These are phyloP conservation scores for Lasioglossum baleicum DNA, from an alignment of 1,140 invertebrate species.

Conservation along the genomic window DNA sequence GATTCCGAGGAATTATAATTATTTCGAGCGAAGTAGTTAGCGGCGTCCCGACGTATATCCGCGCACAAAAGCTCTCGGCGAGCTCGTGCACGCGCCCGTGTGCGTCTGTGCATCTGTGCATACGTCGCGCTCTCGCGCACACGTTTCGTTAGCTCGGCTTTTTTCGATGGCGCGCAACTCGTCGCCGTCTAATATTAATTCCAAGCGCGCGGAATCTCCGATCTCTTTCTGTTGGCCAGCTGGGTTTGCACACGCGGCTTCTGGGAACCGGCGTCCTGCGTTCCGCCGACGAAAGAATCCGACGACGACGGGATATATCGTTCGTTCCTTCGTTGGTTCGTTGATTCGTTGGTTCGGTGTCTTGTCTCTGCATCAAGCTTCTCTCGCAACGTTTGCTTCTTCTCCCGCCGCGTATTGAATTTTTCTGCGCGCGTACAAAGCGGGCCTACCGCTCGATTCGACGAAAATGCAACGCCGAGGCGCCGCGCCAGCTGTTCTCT, in stretches of 20 bases:
- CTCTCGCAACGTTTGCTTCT: constrained; percentile 66
- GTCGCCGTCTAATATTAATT: constrained; percentile 57
- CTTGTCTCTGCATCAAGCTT: not conserved
- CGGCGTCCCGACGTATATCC: constrained; percentile 10
- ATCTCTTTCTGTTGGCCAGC: constrained; percentile 50
- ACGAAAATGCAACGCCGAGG: constrained; percentile 73
- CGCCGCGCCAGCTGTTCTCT: constrained; percentile 38
- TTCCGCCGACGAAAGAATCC: constrained; percentile 24
- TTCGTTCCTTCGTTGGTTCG: not conserved
- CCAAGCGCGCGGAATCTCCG: constrained; percentile 57
- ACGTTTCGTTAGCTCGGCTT: constrained; percentile 9
- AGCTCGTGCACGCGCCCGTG: too few species aligned
- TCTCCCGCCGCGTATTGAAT: constrained; percentile 73
- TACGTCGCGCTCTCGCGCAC: constrained; percentile 16
- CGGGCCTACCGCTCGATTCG: constrained; percentile 74
- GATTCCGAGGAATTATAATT: too few species aligned
- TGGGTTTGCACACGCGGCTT: constrained; percentile 55
- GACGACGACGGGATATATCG: constrained; percentile 70
- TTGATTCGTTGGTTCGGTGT: not conserved
- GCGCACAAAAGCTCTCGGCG: constrained; percentile 35
- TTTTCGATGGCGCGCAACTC: constrained; percentile 35
- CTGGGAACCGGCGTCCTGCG: constrained; percentile 55
- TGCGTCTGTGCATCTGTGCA: too few species aligned
- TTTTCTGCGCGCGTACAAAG: constrained; percentile 73
- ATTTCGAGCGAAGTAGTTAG: too few species aligned